These are phyloP conservation scores for Silurus lanzhouensis DNA, from an alignment of 2,797 vertebrate genomes.

Conservation along the genomic window DNA sequence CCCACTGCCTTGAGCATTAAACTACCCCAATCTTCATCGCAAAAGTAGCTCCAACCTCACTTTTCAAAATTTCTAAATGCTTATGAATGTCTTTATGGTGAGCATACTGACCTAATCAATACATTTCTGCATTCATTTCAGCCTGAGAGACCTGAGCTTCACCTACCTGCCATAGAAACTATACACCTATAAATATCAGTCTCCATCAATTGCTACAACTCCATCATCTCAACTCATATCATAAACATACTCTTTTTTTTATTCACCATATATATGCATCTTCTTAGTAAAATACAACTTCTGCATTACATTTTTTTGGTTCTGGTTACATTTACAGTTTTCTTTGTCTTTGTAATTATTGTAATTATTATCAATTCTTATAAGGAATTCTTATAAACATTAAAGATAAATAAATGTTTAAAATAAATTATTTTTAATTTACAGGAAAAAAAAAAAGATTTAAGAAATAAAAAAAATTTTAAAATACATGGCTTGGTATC, in stretches of 20 bases:
- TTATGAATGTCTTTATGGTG: neutral
- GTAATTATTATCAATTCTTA: neutral
- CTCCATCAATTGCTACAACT: too few species aligned
- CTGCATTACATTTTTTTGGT: neutral
- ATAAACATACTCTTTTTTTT: neutral
- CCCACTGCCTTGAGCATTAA: conserved; percentile 30
- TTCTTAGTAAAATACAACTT: neutral
- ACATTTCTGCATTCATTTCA: neutral
- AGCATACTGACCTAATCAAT: neutral
- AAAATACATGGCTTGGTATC: neutral
- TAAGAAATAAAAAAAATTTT: neutral
- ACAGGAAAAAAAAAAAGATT: neutral
- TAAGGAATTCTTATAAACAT: neutral
- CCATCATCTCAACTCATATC: neutral
- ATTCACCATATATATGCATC: neutral
- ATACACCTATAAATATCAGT: neutral
- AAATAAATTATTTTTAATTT: conserved; percentile 2
- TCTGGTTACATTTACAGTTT: neutral
- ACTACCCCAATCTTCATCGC: neutral
- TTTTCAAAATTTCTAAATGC: neutral
- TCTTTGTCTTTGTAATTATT: neutral
- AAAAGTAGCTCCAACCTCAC: neutral
- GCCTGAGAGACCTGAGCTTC: neutral
- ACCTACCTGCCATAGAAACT: neutral
- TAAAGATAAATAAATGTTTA: neutral